A percentile compares a stretch with the other conserved stretches of the same genome.
These are phyloP conservation scores for Pteromalus puparum DNA, from an alignment of 1,140 invertebrate genomes.

Conservation along the genomic window DNA sequence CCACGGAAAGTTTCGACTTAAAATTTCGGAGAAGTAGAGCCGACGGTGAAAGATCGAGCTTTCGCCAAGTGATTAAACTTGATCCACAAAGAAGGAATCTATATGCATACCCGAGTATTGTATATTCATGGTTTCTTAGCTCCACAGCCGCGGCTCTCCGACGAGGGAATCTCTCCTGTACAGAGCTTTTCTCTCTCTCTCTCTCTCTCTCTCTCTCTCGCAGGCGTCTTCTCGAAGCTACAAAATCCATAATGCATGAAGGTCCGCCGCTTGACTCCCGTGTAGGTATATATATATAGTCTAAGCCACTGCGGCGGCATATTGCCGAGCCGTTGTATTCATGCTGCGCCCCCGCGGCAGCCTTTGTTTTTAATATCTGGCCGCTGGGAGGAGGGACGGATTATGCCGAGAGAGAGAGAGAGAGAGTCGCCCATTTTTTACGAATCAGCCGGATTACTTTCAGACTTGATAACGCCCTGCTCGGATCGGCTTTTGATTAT, in stretches of 20 bases:
- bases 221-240: conserved; percentile 62
- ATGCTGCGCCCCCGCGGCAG: conserved; percentile 70
- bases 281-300: too few relatives aligned
- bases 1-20: conserved; percentile 14
- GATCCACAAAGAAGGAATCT: conserved; percentile 68
- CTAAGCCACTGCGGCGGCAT: conserved; percentile 57
- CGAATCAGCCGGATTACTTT: conserved; percentile 10
- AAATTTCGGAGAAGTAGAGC: conserved; percentile 26
- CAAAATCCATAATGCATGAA: conserved; percentile 76
- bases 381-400: background rate
- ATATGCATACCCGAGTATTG: conserved; percentile 71
- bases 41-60: background rate
- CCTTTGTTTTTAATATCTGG: conserved; percentile 73
- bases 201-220: background rate
- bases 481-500: background rate
- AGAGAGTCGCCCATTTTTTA: conserved; percentile 34
- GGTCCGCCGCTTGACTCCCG: conserved; percentile 67
- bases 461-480: background rate
- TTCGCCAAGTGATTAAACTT: conserved; percentile 66
- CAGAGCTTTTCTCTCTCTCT: background rate
- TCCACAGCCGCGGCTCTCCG: conserved; percentile 62
- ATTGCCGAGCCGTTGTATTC: conserved; percentile 73
- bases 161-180: background rate
- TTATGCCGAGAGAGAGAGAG: conserved; percentile 14
- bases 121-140: conserved; percentile 76